Conservation (phyloP, 2,113 vertebrate species). For the Agapornis roseicollis region DNA sequence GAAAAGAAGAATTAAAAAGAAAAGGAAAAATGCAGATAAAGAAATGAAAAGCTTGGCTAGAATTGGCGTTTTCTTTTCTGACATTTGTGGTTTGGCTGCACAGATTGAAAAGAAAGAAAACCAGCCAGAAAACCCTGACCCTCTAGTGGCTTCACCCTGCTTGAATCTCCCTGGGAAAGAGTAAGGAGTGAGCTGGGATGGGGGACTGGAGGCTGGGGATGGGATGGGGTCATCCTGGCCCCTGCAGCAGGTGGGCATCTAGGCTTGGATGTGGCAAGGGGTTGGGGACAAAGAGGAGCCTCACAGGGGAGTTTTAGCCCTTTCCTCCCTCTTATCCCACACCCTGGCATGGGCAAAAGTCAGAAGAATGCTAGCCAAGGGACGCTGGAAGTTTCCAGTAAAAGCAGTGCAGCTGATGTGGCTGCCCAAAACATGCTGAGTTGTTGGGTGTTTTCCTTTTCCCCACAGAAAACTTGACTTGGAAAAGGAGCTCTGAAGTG, state of each 20-base stretch:
- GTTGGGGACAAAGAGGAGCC: neutral
- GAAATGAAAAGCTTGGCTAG: neutral
- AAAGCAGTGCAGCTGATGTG: neutral
- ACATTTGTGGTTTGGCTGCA: neutral
- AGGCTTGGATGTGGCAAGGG: neutral
- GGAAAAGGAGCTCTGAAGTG: neutral
- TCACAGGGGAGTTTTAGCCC: accelerated
- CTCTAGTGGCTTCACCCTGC: neutral
- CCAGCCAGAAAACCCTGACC: neutral
- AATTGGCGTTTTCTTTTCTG: neutral
- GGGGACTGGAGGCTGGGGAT: neutral
- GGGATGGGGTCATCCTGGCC: neutral
- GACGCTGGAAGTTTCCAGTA: neutral
- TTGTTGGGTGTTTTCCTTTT: neutral
- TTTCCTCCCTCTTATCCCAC: neutral
- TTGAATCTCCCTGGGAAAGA: neutral
- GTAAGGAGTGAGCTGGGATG: neutral
- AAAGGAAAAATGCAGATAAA: neutral
- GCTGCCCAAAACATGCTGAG: neutral
- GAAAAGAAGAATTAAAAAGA: no score
- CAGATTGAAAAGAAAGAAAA: neutral
- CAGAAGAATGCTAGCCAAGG: neutral
- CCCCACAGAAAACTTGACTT: neutral
- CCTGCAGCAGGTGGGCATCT: neutral
- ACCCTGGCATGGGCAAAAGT: neutral